Base-by-base conservation (phyloP, 1,140 invertebrate genomes). In the Bombus affinis region DNA sequence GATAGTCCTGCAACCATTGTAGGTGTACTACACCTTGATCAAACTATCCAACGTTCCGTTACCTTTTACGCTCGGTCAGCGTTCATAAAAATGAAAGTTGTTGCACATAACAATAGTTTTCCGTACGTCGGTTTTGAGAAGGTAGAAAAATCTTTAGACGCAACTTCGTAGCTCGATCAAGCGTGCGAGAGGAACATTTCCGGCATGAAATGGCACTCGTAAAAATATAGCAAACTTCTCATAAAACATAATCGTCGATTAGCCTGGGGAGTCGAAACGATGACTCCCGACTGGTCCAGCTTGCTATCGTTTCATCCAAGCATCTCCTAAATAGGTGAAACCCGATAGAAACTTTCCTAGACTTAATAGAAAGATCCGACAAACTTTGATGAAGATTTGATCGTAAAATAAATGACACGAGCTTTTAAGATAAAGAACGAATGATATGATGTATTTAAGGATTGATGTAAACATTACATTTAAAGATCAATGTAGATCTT, bases 171-270 rank as follows among this genome's bases (percentile, higher is more conserved):
- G 42, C 86, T 18, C 15, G 76, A 72, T 79, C 47, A 53, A 39
- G 22, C 57, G 62, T 47, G 39, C 72, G 62, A 42, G 42, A 72
- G 71, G 84, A 76, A 86, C 76, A 90, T 84, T 90, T 88, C 65
- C 76, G 18, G 68, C 62, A 53, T 35, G 85, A 71, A 89, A 89
- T 59, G 77, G 76, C 81, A 71, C 65, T 92, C 89, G 91, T 92
- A 92, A 92, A 92, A 92, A 86, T 92, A 92, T 92, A 79, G 88
- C 84, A 75, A 86, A 88, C 85, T 59, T 53, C 72, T 86, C 90
- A 84, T 92, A 92, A 92, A 92, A 91, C 74, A 86, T 92, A 92
- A 92, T 92, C 88, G 85, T 74, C 91, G 91, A 92, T 92, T 92
- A 92, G 89, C 84, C 76, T n/a, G 53, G 72, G 37, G 76, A 88